Evolutionary conservation across 30 jellyfish, hydroid and myxozoan species (phyloP), one percentile per base, ranked within the genome.

Genomic region (Turritopsis dohrnii): DNA sequence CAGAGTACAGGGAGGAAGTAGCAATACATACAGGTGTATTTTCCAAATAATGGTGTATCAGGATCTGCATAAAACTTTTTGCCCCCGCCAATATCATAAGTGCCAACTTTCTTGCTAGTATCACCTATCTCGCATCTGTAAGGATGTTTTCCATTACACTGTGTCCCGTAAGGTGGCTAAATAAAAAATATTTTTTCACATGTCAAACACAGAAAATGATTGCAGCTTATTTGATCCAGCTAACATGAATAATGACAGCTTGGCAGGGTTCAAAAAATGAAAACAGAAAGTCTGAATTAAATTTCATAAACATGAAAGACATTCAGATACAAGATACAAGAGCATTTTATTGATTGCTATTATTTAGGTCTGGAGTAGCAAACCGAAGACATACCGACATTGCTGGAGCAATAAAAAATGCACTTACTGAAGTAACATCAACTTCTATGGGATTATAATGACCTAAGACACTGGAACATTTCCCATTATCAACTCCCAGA

Each of bases 101-200:
- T 83, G 1, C 96, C 90, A 13, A 84, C 96, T 79, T 94, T 94
- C 9, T 72, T 89, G 52, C 87, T 89, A 76, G 87, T 71, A 71
- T 94, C 99, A 7, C 99, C 99, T 28, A 94, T 54, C 69, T 94
- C 99, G 29, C 99, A 94, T 52, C 99, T 81, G 84, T 80, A 83
- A 0, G 96, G 96, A 52, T 93, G 65, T 18, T 29, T 52, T 5
- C 90, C 89, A 21, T 89, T 81, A 84, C 99, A 94, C 71, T 94
- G 89, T 13, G 26, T 76, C 28, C 52, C 0, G 53, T 79, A 86
- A 71, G 29, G 71, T 53, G 85, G 91, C 89, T 79, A 65, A 77
- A 85, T 41, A 53, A 1, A 75, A n/a, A 83, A 83, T 16, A 83
- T 22, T 41, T 41, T 3, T 5, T 3, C 13, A 13, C 60, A n/a